phyloP scores from a whole-genome alignment of 2,888 invertebrate genomes.

The Branchinecta sandiegonensis region DNA sequence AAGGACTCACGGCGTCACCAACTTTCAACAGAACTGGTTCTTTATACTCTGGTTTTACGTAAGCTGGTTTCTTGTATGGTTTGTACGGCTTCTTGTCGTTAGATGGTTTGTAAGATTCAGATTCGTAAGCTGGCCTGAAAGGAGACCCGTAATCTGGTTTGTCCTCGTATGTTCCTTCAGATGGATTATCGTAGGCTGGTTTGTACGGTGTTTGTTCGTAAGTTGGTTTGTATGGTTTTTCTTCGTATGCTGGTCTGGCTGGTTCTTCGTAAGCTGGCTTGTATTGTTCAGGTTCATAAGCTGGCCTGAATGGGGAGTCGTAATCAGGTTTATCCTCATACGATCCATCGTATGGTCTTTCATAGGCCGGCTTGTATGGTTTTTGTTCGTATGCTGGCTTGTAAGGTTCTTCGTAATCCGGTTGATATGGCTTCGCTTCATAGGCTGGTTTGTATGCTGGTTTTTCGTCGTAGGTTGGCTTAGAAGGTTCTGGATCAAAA shows the following conservation, averaged over 20 bases:
- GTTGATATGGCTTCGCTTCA: neutral
- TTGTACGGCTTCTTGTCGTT: neutral
- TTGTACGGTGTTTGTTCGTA: neutral
- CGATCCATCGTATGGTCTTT: neutral
- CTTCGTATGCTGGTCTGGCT: constrained; percentile 10
- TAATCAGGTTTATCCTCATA: too few species aligned
- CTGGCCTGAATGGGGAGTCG: neutral
- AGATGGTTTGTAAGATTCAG: neutral
- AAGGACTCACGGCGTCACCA: neutral
- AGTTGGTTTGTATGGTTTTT: constrained; percentile 19
- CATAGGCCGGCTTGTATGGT: neutral
- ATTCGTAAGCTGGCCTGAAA: constrained; percentile 1
- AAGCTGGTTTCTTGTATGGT: neutral
- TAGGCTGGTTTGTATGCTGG: neutral
- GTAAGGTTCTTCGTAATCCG: neutral
- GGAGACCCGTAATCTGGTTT: too few species aligned
- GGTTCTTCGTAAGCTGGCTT: constrained; percentile 17
- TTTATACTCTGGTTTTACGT: neutral
- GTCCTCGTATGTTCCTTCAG: neutral
- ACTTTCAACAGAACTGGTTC: neutral
- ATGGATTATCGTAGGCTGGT: constrained; percentile 10
- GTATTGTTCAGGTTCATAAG: neutral
- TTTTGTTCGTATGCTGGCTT: neutral
- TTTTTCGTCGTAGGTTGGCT: constrained; percentile 8
- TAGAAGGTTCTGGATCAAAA: neutral